Base-by-base conservation (phyloP, 2,888 invertebrate genomes). In the Chrysodeixis includens region DNA sequence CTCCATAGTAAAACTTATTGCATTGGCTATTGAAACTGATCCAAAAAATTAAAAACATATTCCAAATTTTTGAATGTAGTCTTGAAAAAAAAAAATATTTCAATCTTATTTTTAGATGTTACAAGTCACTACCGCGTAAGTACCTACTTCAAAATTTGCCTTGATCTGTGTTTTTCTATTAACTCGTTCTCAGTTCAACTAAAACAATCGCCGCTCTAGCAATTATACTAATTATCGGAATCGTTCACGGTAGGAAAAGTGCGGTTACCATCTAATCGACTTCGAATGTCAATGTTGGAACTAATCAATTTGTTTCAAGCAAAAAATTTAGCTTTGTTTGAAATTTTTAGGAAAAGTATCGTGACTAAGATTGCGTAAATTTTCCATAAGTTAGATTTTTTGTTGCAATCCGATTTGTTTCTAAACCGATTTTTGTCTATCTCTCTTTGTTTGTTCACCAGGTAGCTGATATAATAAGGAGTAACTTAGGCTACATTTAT, bases 261-360 rank as follows among this genome's bases (percentile, higher is more conserved):
- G 51, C 18, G 62, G 55, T 77, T 81, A 78, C 84, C 83, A 84
- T 72, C 70, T 70, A 68, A 68, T 85, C 80, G 82, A 83, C 75
- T 78, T 82, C 74, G 69, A 86, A 82, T 82, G 84, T 81, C 84
- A 83, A 82, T 81, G 86, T 83, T 86, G 72, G 70, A 86, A 84
- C 85, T 67, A 86, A 86, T 85, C 73, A 75, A 72, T 77, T 78
- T 58, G 63, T 65, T 66, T 53, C 66, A 69, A 51, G 40, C 30
- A 57, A 64, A 57, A 64, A 56, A 62, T 49, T 7, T 18, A 8
- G 1, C 0, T 6, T n/a, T 46, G 16, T 16, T 14, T 14, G 35
- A 35, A 14, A 14, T 4, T 10, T 35, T 35, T 10, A 35, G 12
- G 32, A 35, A 35, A 35, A 35, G 10, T 35, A n/a, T 35, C 32